A percentile compares a stretch with the other conserved stretches of the same genome.
Evolutionary conservation across 1,140 invertebrate species (phyloP).

Genomic region (Ditylenchus dipsaci): DNA sequence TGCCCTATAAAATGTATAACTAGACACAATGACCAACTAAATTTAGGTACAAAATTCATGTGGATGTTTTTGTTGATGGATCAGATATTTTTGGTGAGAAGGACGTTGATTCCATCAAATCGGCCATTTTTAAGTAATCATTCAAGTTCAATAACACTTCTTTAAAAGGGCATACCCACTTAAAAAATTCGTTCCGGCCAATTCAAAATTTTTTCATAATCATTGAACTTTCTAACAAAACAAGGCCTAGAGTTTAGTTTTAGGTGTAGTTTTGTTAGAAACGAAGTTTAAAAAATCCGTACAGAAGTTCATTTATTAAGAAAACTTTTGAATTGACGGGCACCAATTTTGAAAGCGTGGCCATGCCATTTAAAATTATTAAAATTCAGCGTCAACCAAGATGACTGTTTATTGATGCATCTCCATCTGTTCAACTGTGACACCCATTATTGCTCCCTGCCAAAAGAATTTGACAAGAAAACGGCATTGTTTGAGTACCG

Average conservation of each 20-base stretch:
- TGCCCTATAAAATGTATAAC: no score
- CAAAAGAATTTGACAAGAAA: constrained; percentile 31
- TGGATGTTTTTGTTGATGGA: constrained; percentile 30
- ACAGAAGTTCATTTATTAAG: no score
- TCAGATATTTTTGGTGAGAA: background rate
- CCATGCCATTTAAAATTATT: background rate
- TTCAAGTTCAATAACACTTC: background rate
- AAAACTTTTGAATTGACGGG: no score
- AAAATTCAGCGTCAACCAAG: constrained; percentile 17
- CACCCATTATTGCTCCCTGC: constrained; percentile 25
- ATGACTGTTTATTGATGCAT: constrained; percentile 29
- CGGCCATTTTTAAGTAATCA: constrained; percentile 5
- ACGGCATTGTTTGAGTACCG: constrained; percentile 26
- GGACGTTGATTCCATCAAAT: constrained; percentile 5
- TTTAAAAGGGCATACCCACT: background rate
- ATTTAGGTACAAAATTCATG: constrained; percentile 35
- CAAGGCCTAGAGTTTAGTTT: no score
- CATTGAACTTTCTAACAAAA: no score
- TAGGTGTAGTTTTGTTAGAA: no score
- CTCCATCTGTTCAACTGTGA: constrained; percentile 35
- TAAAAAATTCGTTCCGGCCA: background rate
- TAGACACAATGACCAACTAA: no score
- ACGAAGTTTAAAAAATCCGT: no score
- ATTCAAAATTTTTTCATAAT: no score
- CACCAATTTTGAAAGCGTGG: no score